Evolutionary conservation across 2,113 vertebrate genomes (phyloP).

Genomic region (Formicarius rufipectus): DNA sequence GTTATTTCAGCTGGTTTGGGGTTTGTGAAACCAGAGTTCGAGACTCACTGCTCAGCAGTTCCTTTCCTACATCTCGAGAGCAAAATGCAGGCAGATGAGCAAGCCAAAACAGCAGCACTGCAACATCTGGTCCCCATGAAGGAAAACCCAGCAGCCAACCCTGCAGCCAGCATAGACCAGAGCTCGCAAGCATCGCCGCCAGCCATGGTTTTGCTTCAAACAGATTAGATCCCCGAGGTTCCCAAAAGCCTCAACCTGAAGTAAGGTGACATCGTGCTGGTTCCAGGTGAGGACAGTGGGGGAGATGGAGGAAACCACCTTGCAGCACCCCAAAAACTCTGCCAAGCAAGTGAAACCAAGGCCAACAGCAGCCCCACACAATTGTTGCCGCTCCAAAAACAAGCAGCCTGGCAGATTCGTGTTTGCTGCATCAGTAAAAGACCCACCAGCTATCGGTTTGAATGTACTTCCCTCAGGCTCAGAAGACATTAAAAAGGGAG

Average conservation of each 20-base stretch:
- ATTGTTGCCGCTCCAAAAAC: neutral
- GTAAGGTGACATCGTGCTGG: rapidly evolving
- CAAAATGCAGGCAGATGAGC: rapidly evolving
- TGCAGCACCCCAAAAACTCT: neutral
- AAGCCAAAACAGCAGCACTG: neutral
- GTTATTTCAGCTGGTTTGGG: neutral
- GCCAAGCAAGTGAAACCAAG: neutral
- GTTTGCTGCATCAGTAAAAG: neutral
- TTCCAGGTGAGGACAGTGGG: rapidly evolving
- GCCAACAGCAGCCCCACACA: neutral
- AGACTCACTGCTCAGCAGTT: neutral
- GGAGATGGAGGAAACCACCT: neutral
- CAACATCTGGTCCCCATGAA: neutral
- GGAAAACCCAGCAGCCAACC: neutral
- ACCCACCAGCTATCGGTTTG: rapidly evolving
- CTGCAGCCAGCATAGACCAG: rapidly evolving
- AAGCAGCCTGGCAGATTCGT: neutral
- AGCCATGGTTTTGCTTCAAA: neutral
- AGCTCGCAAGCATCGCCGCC: rapidly evolving
- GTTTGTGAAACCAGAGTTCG: neutral
- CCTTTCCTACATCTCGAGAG: neutral
- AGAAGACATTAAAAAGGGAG: neutral
- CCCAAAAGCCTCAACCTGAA: neutral
- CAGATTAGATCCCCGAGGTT: neutral
- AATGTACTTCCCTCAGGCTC: rapidly evolving